phyloP scores from a whole-genome alignment of 2,113 vertebrate genomes.

The Synchiropus splendidus region DNA sequence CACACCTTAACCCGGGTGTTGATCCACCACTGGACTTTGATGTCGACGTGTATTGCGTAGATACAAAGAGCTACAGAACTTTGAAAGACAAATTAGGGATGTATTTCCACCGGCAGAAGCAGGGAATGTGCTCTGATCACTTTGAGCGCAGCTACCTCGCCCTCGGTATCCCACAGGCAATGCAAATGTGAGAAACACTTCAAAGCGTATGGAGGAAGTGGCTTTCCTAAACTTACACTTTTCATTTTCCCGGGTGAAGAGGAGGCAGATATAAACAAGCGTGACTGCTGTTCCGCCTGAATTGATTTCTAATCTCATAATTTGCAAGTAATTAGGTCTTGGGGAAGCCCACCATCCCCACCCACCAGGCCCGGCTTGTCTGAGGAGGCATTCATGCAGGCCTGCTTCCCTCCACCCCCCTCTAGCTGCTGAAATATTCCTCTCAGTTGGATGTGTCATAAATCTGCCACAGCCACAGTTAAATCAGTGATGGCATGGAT shows the following conservation, averaged over 20 bases:
- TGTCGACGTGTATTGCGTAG: constrained; percentile 43
- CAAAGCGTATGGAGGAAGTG: constrained; percentile 15
- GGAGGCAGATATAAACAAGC: neutral
- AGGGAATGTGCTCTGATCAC: constrained; percentile 44
- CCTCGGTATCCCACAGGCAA: constrained; percentile 24
- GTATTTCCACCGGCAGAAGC: constrained; percentile 13
- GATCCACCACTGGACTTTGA: constrained; percentile 52
- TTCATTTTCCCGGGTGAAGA: neutral
- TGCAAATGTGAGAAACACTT: constrained; percentile 35
- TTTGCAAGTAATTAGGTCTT: constrained; percentile 33
- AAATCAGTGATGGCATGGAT: constrained; percentile 57
- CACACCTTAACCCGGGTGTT: constrained; percentile 38
- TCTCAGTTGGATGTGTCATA: constrained; percentile 64
- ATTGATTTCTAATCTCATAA: constrained; percentile 21
- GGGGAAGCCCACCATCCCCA: constrained; percentile 1
- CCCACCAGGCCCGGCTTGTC: constrained; percentile 20
- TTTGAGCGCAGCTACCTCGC: constrained; percentile 3
- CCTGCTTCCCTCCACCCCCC: constrained; percentile 32
- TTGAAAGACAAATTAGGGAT: constrained; percentile 47
- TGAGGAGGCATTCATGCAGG: constrained; percentile 26
- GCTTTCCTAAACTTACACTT: no score
- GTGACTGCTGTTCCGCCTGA: neutral
- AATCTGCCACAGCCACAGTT: constrained; percentile 55
- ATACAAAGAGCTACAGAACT: constrained; percentile 28
- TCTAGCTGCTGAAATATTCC: constrained; percentile 42